phyloP scores from a whole-genome alignment of 2,797 vertebrate genomes.

The Tarsius wallacei region DNA sequence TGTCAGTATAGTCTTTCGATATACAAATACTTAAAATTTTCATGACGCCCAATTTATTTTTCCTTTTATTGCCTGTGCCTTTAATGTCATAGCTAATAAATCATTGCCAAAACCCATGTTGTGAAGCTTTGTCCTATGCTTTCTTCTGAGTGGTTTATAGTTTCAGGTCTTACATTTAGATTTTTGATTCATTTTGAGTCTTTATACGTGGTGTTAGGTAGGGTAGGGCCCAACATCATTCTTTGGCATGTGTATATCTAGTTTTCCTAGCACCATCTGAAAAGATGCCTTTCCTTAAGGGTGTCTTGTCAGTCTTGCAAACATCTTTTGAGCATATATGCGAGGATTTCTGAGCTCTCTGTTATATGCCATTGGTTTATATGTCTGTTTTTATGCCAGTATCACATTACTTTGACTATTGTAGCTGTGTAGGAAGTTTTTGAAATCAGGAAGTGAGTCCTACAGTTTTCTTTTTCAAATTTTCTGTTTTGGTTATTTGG shows the following conservation, averaged over 20 bases:
- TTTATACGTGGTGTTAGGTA: background rate
- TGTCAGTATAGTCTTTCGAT: background rate
- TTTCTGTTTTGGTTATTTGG: background rate
- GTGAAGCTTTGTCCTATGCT: background rate
- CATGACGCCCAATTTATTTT: background rate
- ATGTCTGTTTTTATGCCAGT: background rate
- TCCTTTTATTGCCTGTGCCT: background rate
- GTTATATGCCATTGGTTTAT: background rate
- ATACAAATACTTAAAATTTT: background rate
- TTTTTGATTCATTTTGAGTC: background rate
- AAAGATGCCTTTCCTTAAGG: background rate
- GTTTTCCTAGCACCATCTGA: background rate
- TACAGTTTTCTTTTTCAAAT: background rate
- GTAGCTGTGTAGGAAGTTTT: background rate
- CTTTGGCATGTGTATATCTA: background rate
- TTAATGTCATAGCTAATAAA: background rate
- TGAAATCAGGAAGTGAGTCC: background rate
- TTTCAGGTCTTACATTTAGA: background rate
- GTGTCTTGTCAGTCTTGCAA: background rate
- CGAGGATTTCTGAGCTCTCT: too few relatives aligned
- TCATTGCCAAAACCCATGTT: background rate
- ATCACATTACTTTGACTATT: background rate
- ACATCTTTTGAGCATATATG: background rate
- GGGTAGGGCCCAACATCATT: background rate
- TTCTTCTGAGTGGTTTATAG: background rate